A percentile compares a stretch with the other conserved stretches of the same genome.
These are phyloP conservation scores for Apamea sordens DNA, from an alignment of 2,888 invertebrate genomes.

Conservation along the genomic window DNA sequence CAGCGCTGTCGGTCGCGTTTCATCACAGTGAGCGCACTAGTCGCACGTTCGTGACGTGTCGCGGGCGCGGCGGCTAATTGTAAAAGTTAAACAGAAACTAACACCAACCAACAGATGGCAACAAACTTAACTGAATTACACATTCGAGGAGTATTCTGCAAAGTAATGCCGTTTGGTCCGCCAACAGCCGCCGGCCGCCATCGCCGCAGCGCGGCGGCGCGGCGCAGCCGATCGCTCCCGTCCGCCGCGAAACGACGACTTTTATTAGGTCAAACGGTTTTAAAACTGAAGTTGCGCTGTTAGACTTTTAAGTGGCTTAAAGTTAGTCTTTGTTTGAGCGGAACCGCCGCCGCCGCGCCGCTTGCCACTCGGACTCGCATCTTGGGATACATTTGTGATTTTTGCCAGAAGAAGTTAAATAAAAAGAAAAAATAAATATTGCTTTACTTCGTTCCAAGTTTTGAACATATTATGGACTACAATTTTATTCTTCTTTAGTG, in stretches of 20 bases:
- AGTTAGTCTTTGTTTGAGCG: slow-evolving; percentile 73
- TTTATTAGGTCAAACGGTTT: slow-evolving; percentile 78
- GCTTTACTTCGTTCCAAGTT: slow-evolving; percentile 45
- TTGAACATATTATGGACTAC: not conserved
- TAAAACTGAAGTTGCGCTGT: slow-evolving; percentile 75
- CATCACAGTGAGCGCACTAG: slow-evolving; percentile 7
- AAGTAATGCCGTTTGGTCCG: slow-evolving; percentile 14
- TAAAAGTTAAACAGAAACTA: slow-evolving; percentile 36
- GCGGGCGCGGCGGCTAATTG: slow-evolving; percentile 3
- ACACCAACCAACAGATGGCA: slow-evolving; percentile 33
- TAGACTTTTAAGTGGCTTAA: slow-evolving; percentile 79
- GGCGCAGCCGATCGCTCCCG: slow-evolving; percentile 20
- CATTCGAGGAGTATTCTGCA: slow-evolving; percentile 42
- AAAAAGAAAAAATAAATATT: slow-evolving; percentile 50
- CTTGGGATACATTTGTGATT: slow-evolving; percentile 56
- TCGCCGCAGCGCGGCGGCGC: not conserved
- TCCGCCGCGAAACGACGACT: slow-evolving; percentile 14
- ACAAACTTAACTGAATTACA: slow-evolving; percentile 46
- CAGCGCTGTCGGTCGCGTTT: not conserved
- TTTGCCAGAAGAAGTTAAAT: slow-evolving; percentile 47
- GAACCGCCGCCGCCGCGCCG: slow-evolving; percentile 43
- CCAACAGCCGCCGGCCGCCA: not conserved
- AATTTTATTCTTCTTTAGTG: not conserved
- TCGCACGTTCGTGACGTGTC: not conserved
- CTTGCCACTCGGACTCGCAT: slow-evolving; percentile 43